Evolutionary conservation across 2,113 vertebrate species (phyloP), one percentile per base, ranked within the genome.

Genomic region (Myrmecophaga tridactyla): DNA sequence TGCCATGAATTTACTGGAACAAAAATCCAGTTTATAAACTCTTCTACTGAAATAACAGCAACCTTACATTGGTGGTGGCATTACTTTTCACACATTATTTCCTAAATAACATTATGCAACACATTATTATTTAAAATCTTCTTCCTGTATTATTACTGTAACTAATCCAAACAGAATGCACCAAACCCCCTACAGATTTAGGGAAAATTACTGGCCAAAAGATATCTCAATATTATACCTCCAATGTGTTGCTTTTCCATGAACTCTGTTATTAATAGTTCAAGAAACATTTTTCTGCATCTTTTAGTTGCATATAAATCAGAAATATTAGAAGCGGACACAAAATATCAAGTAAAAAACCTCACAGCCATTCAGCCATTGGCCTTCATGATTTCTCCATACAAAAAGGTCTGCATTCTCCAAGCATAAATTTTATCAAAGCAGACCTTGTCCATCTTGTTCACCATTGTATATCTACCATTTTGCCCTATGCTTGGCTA

Each of bases 11-110:
- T 95, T 96, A 95, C 88, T 86, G 58, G 86, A 95, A 97, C n/a
- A 90, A 90, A 92, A 97, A 83, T 43, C 25, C 34, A 91, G 76
- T 97, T 95, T 97, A 78, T 86, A 96, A 96, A 97, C 78, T 94
- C 58, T 92, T 29, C 77, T 53, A 63, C 85, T 62, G 67, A 96
- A 96, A 96, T 82, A 86, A 76, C 95, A 95, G 77, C 77, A 82
- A 83, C 62, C 78, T 92, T 90, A 97, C 89, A 92, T 75, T 34
- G 67, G 56, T 63, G 48, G 41, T 70, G 53, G 34, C 36, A 90
- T 90, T 73, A 80, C 75, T 84, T 95, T 87, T 41, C 89, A 87
- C 87, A 87, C 11, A 34, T 39, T 69, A 94, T 88, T 96, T 97
- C 88, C 90, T 92, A 94, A 89, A 78, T 53, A 92, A 53, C 13